These are phyloP conservation scores for Ancistrus triradiatus DNA, from an alignment of 2,113 vertebrate genomes.

Conservation along the genomic window DNA sequence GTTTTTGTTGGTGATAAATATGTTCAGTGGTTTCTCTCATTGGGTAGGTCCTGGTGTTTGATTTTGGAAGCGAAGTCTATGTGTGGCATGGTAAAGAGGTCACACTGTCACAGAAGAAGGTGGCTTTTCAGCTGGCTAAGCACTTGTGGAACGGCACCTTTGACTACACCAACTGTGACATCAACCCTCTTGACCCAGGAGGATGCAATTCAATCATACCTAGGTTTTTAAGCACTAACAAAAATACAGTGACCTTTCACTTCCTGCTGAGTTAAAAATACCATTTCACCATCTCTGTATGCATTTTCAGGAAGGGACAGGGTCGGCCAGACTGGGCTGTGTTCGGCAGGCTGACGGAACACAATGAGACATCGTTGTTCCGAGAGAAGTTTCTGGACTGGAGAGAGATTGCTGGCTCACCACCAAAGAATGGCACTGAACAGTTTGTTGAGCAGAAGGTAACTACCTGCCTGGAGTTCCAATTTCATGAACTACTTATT, in stretches of 20 bases:
- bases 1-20: no score
- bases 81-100: slow-evolving; percentile 98
- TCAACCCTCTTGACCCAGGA: slow-evolving; percentile 94
- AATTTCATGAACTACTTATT: no score
- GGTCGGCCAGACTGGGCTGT: slow-evolving; percentile 96
- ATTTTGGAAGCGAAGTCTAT: slow-evolving; percentile 97
- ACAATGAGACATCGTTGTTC: slow-evolving; percentile 92
- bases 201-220: slow-evolving; percentile 92
- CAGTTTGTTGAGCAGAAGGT: slow-evolving; percentile 81
- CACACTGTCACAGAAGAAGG: slow-evolving; percentile 87
- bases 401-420: slow-evolving; percentile 77
- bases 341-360: slow-evolving; percentile 92
- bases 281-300: background rate
- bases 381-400: slow-evolving; percentile 97
- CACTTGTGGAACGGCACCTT: slow-evolving; percentile 97
- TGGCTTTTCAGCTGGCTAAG: slow-evolving; percentile 95
- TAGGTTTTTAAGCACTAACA: slow-evolving; percentile 65
- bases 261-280: background rate
- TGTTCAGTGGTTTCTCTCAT: background rate
- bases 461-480: background rate
- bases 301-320: slow-evolving; percentile 81
- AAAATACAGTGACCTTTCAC: background rate
- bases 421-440: slow-evolving; percentile 72
- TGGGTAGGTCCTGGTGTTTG: slow-evolving; percentile 90
- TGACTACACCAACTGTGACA: slow-evolving; percentile 94